A percentile compares a stretch with the other conserved stretches of the same genome.
phyloP scores from a whole-genome alignment of 2,797 vertebrate species.

The Tachyglossus aculeatus region DNA sequence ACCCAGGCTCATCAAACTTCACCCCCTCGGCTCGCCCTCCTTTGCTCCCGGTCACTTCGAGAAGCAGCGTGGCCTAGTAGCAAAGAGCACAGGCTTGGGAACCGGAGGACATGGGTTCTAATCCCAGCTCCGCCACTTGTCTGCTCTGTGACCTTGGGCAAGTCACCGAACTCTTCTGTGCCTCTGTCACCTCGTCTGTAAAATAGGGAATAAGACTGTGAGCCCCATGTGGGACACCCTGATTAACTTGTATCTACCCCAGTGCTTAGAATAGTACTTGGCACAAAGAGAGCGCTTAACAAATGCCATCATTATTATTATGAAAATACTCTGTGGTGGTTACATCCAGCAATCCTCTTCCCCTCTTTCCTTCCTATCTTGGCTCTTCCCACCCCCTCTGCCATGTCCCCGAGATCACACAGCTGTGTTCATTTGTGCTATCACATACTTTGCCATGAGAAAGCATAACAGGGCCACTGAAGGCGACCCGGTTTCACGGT shows the following conservation, averaged over 20 bases:
- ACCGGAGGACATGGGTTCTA: too few relatives aligned
- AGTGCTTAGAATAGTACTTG: neutral
- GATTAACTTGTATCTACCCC: too few relatives aligned
- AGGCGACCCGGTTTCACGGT: neutral
- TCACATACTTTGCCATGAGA: neutral
- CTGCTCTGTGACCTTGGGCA: too few relatives aligned
- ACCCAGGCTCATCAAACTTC: too few relatives aligned
- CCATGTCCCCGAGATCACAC: neutral
- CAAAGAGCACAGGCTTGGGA: neutral
- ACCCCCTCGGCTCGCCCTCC: neutral
- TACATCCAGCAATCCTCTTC: too few relatives aligned
- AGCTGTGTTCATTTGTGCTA: neutral
- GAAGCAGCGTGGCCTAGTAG: neutral
- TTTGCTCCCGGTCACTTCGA: neutral
- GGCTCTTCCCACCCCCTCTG: neutral
- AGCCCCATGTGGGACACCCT: neutral
- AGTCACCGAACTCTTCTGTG: neutral
- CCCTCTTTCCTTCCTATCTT: too few relatives aligned
- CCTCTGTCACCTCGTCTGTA: neutral
- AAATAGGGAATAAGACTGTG: neutral
- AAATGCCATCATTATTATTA: too few relatives aligned
- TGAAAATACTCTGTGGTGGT: too few relatives aligned
- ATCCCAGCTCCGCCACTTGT: too few relatives aligned
- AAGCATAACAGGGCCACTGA: too few relatives aligned
- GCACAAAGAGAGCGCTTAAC: neutral